These are phyloP conservation scores for Parasteatoda lunata DNA, from an alignment of 2,888 invertebrate genomes.

Conservation along the genomic window DNA sequence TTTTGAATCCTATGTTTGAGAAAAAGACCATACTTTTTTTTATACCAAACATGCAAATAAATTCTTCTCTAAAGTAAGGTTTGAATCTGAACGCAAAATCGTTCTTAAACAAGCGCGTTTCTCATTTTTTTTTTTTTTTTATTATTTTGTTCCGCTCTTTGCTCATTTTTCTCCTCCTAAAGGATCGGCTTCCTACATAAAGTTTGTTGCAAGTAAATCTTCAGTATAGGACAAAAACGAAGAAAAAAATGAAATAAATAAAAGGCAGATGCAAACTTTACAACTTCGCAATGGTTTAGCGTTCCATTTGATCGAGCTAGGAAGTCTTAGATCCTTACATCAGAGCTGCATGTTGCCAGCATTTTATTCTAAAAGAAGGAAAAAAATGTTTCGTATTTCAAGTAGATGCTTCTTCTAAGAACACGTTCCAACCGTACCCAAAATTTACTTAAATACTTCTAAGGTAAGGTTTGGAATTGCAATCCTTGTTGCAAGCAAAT, in stretches of 20 bases:
- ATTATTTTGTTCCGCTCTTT: constrained; percentile 12
- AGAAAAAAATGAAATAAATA: not conserved
- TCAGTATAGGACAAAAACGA: constrained; percentile 11
- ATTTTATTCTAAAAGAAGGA: not conserved
- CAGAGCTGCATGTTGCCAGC: too few species aligned
- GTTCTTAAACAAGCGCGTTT: constrained; percentile 33
- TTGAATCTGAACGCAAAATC: constrained; percentile 23
- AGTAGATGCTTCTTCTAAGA: not conserved
- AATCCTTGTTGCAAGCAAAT: not conserved
- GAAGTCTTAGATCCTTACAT: too few species aligned
- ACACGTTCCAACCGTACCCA: constrained; percentile 1
- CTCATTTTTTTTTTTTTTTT: not conserved
- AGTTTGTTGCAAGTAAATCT: not conserved
- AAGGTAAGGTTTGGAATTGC: not conserved
- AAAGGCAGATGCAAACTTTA: constrained; percentile 9
- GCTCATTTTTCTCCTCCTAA: not conserved
- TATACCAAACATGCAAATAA: constrained; percentile 37
- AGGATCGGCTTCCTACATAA: not conserved
- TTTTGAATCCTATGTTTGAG: not conserved
- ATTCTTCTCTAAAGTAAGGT: constrained; percentile 8
- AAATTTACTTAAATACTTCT: constrained; percentile 3
- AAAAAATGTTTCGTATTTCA: not conserved
- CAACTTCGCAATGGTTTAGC: constrained; percentile 27
- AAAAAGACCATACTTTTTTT: not conserved
- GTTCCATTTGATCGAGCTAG: constrained; percentile 38